Evolutionary conservation across 92 coral and sea anemone species (phyloP), one percentile per base, ranked within the genome.

Genomic region (Isaurus tuberculatus): DNA sequence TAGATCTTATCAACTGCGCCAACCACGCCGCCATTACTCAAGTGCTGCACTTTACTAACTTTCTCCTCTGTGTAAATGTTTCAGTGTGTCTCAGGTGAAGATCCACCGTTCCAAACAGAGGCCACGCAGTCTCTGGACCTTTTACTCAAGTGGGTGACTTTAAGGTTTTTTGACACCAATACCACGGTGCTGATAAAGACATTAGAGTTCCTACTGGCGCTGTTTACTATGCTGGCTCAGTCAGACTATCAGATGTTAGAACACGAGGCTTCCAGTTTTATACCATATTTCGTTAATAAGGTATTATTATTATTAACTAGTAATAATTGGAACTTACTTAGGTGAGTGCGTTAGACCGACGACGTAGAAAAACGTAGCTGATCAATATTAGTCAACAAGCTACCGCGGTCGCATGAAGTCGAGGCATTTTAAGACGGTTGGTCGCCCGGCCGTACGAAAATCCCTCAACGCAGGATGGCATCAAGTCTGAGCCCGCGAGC

Each of bases 101-200:
- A 96, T 9, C 93, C 98, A 71, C 92, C 95, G 5, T 89, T 79
- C 67, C 92, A 94, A 79, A 78, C 72, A 5, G 97, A 96, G 73
- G 94, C 95, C 72, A 88, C 93, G 3, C 99, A 94, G 74, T 90
- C 92, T 10, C 84, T 91, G 7, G 99, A 96, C 79, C 72, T 96
- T 29, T 57, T 96, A 36, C 91, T 96, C 26, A 96, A 96, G 81
- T 96, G 98, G 91, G 91, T 93, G 37, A 96, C 99, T 0, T 73
- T 96, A 55, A 68, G 99, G 75, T 96, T 96, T 90, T 94, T 94
- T 73, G 99, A 96, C 87, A 94, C 99, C 74, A 96, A 96, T 83
- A 96, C 99, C 27, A 96, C 98, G 7, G 98, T 96, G 29, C 90
- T 96, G 11, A 95, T 96, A 80, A 96, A 96, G 81, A 92, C 97